phyloP scores from a whole-genome alignment of 1,140 invertebrate species.

The Polyergus mexicanus region DNA sequence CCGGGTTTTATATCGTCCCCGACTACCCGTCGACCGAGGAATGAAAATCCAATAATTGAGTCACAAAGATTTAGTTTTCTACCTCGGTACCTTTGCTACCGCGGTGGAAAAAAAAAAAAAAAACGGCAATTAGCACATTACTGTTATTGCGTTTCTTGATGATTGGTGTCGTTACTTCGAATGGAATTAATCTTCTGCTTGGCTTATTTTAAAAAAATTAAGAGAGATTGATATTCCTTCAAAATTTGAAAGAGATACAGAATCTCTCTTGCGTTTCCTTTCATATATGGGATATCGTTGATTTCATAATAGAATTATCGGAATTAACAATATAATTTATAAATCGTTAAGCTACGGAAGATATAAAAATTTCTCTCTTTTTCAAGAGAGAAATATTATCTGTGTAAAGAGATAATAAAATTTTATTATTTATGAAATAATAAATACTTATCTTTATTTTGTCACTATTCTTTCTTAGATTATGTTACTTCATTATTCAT shows the following conservation, averaged over 20 bases:
- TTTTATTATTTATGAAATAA: background rate
- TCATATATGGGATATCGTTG: background rate
- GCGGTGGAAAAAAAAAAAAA: conserved; percentile 42
- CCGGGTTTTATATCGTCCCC: conserved; percentile 73
- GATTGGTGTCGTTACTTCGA: background rate
- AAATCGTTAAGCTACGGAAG: background rate
- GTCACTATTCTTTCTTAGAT: background rate
- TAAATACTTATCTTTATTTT: background rate
- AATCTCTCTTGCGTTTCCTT: background rate
- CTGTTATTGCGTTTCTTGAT: conserved; percentile 23
- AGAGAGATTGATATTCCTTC: background rate
- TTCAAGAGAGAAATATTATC: background rate
- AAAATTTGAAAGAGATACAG: background rate
- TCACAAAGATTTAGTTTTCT: conserved; percentile 75
- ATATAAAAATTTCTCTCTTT: background rate
- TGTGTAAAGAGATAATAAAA: background rate
- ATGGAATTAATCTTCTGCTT: conserved; percentile 19
- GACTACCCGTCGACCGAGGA: conserved; percentile 37
- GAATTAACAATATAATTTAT: background rate
- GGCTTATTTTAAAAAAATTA: background rate
- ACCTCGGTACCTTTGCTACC: conserved; percentile 46
- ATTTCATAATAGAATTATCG: background rate
- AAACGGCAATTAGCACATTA: conserved; percentile 65
- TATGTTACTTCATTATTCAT: background rate
- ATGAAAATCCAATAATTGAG: conserved; percentile 74